Conservation (phyloP, 2,797 vertebrate species). For the Sebastiscus tertius region DNA sequence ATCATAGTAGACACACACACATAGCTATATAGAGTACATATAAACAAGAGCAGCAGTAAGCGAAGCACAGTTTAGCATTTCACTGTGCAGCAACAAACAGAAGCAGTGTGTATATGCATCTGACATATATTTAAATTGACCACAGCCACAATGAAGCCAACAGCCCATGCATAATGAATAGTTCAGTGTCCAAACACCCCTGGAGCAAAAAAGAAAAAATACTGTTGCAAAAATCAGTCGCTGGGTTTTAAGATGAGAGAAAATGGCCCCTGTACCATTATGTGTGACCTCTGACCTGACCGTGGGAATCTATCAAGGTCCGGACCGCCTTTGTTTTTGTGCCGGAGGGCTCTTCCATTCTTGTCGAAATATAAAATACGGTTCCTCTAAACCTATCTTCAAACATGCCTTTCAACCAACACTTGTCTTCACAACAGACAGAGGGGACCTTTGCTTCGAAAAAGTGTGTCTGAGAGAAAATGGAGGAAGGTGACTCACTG, state of each 20-base stretch:
- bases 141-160: constrained; percentile 1
- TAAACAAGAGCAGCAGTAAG: not conserved
- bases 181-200: not conserved
- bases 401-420: constrained; percentile 71
- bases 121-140: constrained; percentile 1
- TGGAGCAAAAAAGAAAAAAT: not conserved
- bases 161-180: constrained; percentile 1
- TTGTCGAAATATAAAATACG: constrained; percentile 62
- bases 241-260: constrained; percentile 18
- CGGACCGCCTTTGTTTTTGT: constrained; percentile 2
- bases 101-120: not conserved
- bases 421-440: constrained; percentile 61
- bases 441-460: constrained; percentile 57
- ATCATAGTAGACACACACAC: not conserved
- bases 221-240: not conserved
- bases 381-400: constrained; percentile 61
- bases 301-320: constrained; percentile 30
- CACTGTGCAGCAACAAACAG: not conserved
- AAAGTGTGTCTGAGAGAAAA: constrained; percentile 64
- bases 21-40: not conserved
- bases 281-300: constrained; percentile 45
- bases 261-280: constrained; percentile 4
- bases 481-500: constrained; percentile 59
- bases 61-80: not conserved
- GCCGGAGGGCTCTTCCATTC: constrained; percentile 26